Evolutionary conservation across 37 sponge, comb jelly and placozoan species (phyloP), one percentile per base, ranked within the genome.

Genomic region (Chondrilla cf. caribensis): DNA sequence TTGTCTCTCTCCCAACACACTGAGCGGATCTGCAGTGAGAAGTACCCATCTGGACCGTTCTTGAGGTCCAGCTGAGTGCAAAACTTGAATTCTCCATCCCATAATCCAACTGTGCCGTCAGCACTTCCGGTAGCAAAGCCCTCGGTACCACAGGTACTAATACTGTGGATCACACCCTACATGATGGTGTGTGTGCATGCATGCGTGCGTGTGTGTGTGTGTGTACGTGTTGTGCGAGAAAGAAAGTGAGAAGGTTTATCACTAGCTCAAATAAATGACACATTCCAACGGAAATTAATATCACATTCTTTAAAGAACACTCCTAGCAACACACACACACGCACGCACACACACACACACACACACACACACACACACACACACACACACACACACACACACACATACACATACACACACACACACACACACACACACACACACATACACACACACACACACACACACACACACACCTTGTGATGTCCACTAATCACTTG

Each of bases 121-220:
- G 78, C 68, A 21, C 90, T 87, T n/a, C 93, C 97, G 26, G 82
- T 92, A 24, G 90, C 92, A 90, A 84, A 94, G 9, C 97, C 97
- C 29, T 94, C 97, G 25, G 38, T 83, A 78, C 81, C 47, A 64
- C 39, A 76, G 37, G 51, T 32, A 51, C 88, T 66, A 22, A 97
- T 79, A 22, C 86, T 71, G 72, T 91, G 87, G 24, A 97, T 81
- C 8, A 95, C 83, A n/a, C 90, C 88, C 90, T 94, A 40, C 24
- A 67, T 43, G 55, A 29, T n/a, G n/a, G n/a, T n/a, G 58, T 7
- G 47, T 43, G 2, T 3, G 35, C 6, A 5, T 71, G 73, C 33
- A 36, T 33, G 73, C 33, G 36, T 71, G 73, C 35, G 73, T 71
- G 73, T 7, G 36, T 71, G 73, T 71, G 73, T 71, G 36, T 71